Conservation (phyloP, 1,140 invertebrate species). For the Telenomus remus region DNA sequence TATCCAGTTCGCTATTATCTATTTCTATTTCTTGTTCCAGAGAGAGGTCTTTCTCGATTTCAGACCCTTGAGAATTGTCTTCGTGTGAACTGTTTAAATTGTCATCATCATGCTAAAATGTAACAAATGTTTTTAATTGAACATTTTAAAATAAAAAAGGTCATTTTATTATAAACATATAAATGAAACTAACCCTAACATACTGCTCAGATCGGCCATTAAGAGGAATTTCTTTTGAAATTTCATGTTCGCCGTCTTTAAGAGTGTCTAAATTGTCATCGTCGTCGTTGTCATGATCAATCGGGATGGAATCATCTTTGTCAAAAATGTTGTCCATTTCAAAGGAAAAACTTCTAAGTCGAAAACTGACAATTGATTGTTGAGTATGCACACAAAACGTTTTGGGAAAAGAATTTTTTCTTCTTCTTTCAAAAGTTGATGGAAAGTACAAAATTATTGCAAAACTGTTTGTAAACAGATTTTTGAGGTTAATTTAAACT, state of each 20-base stretch:
- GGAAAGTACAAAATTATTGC: too few species aligned
- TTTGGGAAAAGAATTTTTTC: too few species aligned
- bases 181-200: not conserved
- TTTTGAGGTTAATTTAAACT: too few species aligned
- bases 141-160: too few species aligned
- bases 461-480: too few species aligned
- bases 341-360: too few species aligned
- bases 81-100: slow-evolving; percentile 13
- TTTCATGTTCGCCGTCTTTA: slow-evolving; percentile 10
- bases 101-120: slow-evolving; percentile 12
- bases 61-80: slow-evolving; percentile 17
- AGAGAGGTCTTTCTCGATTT: slow-evolving; percentile 18
- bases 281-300: slow-evolving; percentile 8
- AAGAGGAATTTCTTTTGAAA: not conserved
- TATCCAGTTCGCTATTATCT: slow-evolving; percentile 36
- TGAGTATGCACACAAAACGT: too few species aligned
- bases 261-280: not conserved
- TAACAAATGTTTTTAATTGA: not conserved
- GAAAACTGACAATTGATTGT: too few species aligned
- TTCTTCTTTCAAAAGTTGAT: too few species aligned
- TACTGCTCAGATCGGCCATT: not conserved
- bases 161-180: too few species aligned
- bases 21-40: slow-evolving; percentile 15
- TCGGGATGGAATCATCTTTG: slow-evolving; percentile 10
- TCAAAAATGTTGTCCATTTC: slow-evolving; percentile 30